Percentiles rank a stretch among this genome's conserved stretches.
Evolutionary conservation across 2,797 vertebrate genomes (phyloP).

Genomic region (Florisuga fusca): DNA sequence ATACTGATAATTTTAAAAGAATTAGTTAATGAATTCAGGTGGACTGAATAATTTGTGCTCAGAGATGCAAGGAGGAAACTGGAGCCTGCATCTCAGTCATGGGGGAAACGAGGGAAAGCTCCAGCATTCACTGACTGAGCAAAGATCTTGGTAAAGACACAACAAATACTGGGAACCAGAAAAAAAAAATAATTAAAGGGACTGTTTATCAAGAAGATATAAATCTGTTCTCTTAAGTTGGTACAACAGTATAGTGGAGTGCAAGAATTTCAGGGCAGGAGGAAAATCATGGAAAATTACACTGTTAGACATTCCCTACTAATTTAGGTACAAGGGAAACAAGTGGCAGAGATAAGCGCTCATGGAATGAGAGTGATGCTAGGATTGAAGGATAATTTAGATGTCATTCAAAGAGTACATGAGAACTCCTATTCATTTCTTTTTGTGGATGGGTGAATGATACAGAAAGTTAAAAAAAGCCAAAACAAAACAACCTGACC

Average conservation of each 20-base stretch:
- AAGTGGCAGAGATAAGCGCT: background rate
- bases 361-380: background rate
- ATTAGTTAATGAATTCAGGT: background rate
- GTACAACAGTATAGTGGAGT: background rate
- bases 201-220: background rate
- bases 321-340: background rate
- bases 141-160: background rate
- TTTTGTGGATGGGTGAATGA: background rate
- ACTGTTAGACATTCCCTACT: background rate
- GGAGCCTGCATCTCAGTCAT: accelerated
- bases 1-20: background rate
- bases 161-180: background rate
- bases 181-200: background rate
- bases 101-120: background rate
- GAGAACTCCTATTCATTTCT: background rate
- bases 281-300: background rate
- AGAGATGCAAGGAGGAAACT: background rate
- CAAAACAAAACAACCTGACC: background rate
- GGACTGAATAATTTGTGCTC: background rate
- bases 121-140: background rate
- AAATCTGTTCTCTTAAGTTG: background rate
- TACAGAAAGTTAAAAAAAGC: background rate
- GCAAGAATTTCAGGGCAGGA: background rate
- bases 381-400: background rate
- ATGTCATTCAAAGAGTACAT: background rate